Percentiles rank a stretch among this genome's conserved stretches.
Conservation (phyloP, 2,888 invertebrate species). For the Listrodromus nycthemerus region DNA sequence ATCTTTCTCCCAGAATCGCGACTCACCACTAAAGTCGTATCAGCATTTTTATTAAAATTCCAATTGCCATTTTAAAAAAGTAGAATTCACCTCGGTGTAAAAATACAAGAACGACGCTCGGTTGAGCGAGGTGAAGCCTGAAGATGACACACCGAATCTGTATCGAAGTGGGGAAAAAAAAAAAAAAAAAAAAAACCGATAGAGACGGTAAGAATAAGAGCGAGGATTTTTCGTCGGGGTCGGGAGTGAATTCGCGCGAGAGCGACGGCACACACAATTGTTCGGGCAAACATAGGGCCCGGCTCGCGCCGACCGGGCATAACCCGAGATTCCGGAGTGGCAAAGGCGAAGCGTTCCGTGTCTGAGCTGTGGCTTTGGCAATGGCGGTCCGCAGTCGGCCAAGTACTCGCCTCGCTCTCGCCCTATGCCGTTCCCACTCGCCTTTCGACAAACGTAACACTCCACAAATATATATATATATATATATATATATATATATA, state of each 20-base stretch:
- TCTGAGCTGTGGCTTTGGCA: conserved; percentile 39
- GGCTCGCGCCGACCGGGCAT: background rate
- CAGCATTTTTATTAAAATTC: too few species aligned
- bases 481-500: background rate
- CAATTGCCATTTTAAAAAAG: too few species aligned
- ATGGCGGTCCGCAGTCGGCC: conserved; percentile 35
- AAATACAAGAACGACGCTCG: too few species aligned
- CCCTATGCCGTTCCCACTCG: too few species aligned
- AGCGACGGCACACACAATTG: conserved; percentile 53
- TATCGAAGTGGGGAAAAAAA: background rate
- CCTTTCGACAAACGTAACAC: conserved; percentile 45
- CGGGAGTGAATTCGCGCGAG: conserved; percentile 51
- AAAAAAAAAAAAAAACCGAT: conserved; percentile 44
- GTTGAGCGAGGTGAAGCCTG: too few species aligned
- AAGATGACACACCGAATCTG: too few species aligned
- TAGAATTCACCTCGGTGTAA: too few species aligned
- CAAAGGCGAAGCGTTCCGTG: conserved; percentile 28
- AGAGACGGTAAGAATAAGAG: conserved; percentile 55
- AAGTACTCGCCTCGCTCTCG: conserved; percentile 32
- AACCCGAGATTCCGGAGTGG: background rate
- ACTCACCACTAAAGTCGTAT: too few species aligned
- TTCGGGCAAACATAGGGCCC: conserved; percentile 49
- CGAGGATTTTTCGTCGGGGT: conserved; percentile 36
- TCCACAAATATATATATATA: conserved; percentile 46
- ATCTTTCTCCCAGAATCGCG: too few species aligned